phyloP scores from a whole-genome alignment of 2,888 invertebrate genomes.

The Oscheius sp. region DNA sequence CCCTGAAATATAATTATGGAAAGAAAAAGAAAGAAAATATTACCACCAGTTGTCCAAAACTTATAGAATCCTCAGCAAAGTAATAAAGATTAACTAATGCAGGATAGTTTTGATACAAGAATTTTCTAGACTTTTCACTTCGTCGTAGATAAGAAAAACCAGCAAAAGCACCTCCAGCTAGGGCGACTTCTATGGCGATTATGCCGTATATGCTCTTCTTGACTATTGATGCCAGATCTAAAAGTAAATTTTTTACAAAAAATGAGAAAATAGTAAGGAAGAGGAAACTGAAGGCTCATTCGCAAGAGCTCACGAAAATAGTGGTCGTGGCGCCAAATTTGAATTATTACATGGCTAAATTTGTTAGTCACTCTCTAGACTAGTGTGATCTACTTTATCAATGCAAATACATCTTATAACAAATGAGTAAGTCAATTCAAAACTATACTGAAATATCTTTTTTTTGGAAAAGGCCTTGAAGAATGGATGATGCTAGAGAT shows the following conservation, averaged over 20 bases:
- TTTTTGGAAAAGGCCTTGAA: constrained; percentile 51
- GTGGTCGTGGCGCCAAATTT: constrained; percentile 9
- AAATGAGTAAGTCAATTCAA: constrained; percentile 22
- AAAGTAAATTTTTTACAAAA: background rate
- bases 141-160: constrained; percentile 39
- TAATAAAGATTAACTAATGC: constrained; percentile 50
- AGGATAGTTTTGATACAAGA: constrained; percentile 53
- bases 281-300: background rate
- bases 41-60: constrained; percentile 57
- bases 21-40: constrained; percentile 1
- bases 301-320: constrained; percentile 8
- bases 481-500: constrained; percentile 66
- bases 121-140: constrained; percentile 50
- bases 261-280: background rate
- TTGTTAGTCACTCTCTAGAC: background rate
- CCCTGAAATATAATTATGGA: constrained; percentile 43
- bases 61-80: constrained; percentile 58
- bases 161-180: constrained; percentile 10
- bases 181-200: constrained; percentile 48
- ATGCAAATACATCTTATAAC: constrained; percentile 38
- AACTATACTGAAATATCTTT: background rate
- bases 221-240: constrained; percentile 48
- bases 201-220: constrained; percentile 51
- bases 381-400: constrained; percentile 3
- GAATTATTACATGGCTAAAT: background rate